Evolutionary conservation across 2,113 vertebrate genomes (phyloP).

Genomic region (Nestor notabilis): DNA sequence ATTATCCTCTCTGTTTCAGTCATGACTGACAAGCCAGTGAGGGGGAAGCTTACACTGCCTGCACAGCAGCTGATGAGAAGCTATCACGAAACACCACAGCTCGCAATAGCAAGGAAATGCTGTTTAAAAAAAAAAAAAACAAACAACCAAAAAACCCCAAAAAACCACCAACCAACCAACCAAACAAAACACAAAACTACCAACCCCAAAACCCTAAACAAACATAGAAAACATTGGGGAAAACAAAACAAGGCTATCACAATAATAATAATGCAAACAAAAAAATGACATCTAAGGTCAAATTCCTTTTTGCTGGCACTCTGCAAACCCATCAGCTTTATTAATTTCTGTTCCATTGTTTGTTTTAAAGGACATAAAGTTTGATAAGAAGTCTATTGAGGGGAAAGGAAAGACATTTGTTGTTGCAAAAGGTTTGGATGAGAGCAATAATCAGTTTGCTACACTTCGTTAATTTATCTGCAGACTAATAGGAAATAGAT

Average conservation of each 20-base stretch:
- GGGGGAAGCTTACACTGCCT: neutral
- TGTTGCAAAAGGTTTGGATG: neutral
- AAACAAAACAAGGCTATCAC: neutral
- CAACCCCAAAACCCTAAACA: neutral
- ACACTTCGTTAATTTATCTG: slow-evolving; percentile 2
- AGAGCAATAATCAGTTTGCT: neutral
- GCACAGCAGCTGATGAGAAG: neutral
- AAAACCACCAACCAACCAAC: too few relatives aligned
- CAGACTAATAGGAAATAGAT: neutral
- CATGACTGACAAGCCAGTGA: neutral
- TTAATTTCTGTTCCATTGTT: slow-evolving; percentile 16
- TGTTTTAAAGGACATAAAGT: neutral
- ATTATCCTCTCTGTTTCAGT: neutral
- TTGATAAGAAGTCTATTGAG: neutral
- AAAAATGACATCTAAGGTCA: slow-evolving; percentile 15
- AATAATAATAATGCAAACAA: neutral
- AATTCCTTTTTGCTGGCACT: neutral
- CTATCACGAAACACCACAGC: neutral
- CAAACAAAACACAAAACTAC: neutral
- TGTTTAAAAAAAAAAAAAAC: neutral
- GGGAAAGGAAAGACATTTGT: neutral
- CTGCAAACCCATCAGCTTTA: neutral
- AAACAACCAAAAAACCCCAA: too few relatives aligned
- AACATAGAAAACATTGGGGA: neutral
- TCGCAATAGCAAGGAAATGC: neutral